Percentiles rank a stretch among this genome's conserved stretches.
Conservation (phyloP, 2,888 invertebrate genomes). For the Portevinia maculata region DNA sequence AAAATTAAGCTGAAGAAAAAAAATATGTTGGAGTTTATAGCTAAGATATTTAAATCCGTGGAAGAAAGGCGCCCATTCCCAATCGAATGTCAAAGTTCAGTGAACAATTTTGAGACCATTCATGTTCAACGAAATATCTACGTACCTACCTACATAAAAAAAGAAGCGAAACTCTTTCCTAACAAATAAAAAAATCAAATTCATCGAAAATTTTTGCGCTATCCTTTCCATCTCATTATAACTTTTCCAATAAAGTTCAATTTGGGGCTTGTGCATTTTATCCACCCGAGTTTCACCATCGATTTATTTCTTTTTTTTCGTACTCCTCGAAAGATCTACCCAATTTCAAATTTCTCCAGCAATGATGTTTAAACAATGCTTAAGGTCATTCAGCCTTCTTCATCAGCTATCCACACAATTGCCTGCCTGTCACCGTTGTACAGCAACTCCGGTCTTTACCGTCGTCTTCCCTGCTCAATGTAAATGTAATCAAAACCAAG, state of each 20-base stretch:
- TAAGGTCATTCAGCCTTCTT: background rate
- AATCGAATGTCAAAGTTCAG: no score
- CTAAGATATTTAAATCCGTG: no score
- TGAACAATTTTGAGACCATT: no score
- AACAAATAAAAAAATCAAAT: constrained; percentile 29
- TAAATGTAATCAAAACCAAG: constrained; percentile 80
- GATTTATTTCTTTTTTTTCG: background rate
- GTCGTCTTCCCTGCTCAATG: constrained; percentile 73
- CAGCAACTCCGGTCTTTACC: constrained; percentile 5
- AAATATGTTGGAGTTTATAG: no score
- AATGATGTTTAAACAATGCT: constrained; percentile 20
- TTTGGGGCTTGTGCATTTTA: constrained; percentile 7
- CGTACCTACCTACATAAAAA: no score
- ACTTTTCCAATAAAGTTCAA: constrained; percentile 63
- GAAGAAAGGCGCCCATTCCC: no score
- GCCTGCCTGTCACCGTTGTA: background rate
- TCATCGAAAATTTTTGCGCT: constrained; percentile 40
- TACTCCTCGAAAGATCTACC: background rate
- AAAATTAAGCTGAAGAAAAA: no score
- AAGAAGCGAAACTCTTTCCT: no score
- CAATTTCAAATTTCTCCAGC: constrained; percentile 13
- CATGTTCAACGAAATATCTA: no score
- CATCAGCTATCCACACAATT: background rate
- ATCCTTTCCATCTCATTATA: constrained; percentile 58
- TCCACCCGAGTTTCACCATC: background rate